A percentile compares a stretch with the other conserved stretches of the same genome.
Conservation (phyloP, 2,113 vertebrate species). For the Channa maculata region DNA sequence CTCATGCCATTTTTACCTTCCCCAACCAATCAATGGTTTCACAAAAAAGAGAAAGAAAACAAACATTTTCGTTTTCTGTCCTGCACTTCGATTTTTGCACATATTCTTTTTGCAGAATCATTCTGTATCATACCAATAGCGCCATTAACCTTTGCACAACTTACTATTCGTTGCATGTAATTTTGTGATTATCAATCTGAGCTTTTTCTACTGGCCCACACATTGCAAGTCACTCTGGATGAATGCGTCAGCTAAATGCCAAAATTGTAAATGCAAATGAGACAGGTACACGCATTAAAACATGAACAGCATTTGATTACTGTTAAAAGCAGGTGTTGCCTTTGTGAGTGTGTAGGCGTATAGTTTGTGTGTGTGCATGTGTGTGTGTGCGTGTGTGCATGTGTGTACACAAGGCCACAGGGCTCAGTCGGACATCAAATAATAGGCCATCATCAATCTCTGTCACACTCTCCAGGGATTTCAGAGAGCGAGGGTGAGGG, state of each 20-base stretch:
- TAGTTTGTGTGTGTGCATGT: not conserved
- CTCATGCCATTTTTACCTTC: not conserved
- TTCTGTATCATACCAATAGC: not conserved
- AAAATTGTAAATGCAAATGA: conserved; percentile 40
- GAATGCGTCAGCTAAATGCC: conserved; percentile 8
- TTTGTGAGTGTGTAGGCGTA: conserved; percentile 9
- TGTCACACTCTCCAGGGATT: conserved; percentile 64
- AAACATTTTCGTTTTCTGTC: not conserved
- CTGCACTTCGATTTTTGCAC: not conserved
- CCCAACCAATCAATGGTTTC: not conserved
- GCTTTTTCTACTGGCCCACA: not conserved
- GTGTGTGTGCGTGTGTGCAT: not conserved
- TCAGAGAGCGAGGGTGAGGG: no score
- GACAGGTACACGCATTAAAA: conserved; percentile 5
- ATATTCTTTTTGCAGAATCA: not conserved
- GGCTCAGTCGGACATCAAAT: conserved; percentile 69
- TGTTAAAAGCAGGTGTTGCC: conserved; percentile 28
- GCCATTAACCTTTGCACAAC: not conserved
- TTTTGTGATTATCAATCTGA: conserved; percentile 8
- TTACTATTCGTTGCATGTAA: not conserved
- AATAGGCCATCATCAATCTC: conserved; percentile 78
- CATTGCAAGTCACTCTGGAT: conserved; percentile 5
- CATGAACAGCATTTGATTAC: conserved; percentile 27
- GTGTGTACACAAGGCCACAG: conserved; percentile 6
- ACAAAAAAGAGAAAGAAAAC: not conserved